A percentile compares a stretch with the other conserved stretches of the same genome.
phyloP scores from a whole-genome alignment of 2,113 vertebrate genomes.

The Micromys minutus region DNA sequence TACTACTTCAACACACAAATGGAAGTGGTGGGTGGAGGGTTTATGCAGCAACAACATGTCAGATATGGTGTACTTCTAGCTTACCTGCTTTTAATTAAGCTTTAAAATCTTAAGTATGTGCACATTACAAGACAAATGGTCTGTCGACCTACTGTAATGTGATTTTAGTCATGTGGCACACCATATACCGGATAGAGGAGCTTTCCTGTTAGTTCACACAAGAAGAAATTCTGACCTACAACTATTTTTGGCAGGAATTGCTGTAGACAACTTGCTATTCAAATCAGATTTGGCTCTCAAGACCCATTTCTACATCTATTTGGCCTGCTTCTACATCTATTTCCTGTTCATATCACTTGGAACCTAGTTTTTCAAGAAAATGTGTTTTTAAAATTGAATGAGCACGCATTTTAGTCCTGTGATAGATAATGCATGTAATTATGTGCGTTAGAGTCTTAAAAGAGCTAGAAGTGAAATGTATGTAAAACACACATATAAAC shows the following conservation, averaged over 20 bases:
- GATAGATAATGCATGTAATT: slow-evolving; percentile 46
- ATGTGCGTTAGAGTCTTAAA: slow-evolving; percentile 16
- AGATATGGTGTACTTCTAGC: background rate
- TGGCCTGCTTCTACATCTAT: slow-evolving; percentile 32
- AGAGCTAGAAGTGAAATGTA: slow-evolving; percentile 35
- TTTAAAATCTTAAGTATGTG: slow-evolving; percentile 46
- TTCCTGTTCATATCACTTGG: slow-evolving; percentile 61
- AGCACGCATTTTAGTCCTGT: slow-evolving; percentile 39
- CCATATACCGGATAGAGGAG: slow-evolving; percentile 58
- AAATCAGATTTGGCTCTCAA: slow-evolving; percentile 70
- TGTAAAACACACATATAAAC: background rate
- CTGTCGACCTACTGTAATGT: slow-evolving; percentile 54
- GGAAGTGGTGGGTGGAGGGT: background rate
- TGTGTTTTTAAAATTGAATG: slow-evolving; percentile 56
- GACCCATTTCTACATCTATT: slow-evolving; percentile 67
- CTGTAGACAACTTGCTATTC: slow-evolving; percentile 64
- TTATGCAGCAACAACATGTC: background rate
- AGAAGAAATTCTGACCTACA: slow-evolving; percentile 64
- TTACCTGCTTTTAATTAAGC: slow-evolving; percentile 44
- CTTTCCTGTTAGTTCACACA: slow-evolving; percentile 52
- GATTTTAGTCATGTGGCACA: slow-evolving; percentile 62
- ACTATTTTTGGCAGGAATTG: slow-evolving; percentile 69
- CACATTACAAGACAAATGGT: slow-evolving; percentile 55
- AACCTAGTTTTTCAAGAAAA: slow-evolving; percentile 68
- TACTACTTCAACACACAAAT: background rate